Base-by-base conservation (phyloP, 2,113 vertebrate genomes). In the Procavia capensis region DNA sequence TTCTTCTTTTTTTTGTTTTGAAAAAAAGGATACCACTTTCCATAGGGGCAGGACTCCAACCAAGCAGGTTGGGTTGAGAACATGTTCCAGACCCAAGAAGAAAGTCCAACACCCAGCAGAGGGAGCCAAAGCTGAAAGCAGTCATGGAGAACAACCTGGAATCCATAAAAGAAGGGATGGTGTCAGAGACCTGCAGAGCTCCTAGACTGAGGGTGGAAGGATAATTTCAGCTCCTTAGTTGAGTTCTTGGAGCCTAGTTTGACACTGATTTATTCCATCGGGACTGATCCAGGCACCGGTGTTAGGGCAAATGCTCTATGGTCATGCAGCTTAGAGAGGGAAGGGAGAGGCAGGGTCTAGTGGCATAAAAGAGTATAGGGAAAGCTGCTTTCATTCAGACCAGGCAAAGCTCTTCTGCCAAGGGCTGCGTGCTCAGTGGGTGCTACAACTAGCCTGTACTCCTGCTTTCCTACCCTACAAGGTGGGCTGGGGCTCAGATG, bases 151-250 rank as follows among this genome's bases (percentile, higher is more conserved):
- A 5, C 39, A n/a, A 41, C 10, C 68, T 83, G 36, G 14, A 43
- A 68, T 88, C 1, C 24, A 85, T 13, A 8, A 63, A 1, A 68
- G 9, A 7, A 13, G 31, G 20, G 19, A 2, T 1, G 24, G 13
- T 7, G 6, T 6, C 41, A 31, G 31, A 22, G 13, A 17, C 20
- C 34, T 5, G 0, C 16, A 39, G 25, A 10, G 9, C 36, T 39
- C 34, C 34, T 31, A 41, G 54, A 61, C 1, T 45, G 45, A 45
- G 47, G 57, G 17, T 13, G 34, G 24, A 84, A 59, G 41, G 47
- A 17, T 59, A n/a, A 61, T 24, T 41, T 5, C 7, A 6, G 4
- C 47, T 1, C 9, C 36, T 6, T 2, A 1, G 3, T 9, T 70
- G 9, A 0, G 34, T 9, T 20, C 39, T 80, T 47, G 50, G 13